Evolutionary conservation across 2,888 invertebrate genomes (phyloP).

Genomic region (Epinotia ramella): DNA sequence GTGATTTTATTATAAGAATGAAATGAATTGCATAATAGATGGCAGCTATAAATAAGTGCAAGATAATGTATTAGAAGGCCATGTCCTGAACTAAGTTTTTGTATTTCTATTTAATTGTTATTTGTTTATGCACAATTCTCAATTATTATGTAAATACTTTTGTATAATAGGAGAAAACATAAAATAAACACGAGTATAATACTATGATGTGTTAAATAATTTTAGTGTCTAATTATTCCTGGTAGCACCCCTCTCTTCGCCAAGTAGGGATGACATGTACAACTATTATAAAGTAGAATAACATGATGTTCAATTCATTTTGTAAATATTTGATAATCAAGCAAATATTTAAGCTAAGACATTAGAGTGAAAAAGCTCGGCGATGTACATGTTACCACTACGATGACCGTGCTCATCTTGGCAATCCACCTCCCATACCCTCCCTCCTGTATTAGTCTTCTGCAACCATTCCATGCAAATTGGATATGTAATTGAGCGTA

Average conservation of each 20-base stretch:
- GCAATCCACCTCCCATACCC: conserved; percentile 71
- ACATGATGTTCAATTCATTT: conserved; percentile 37
- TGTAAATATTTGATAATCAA: conserved; percentile 21
- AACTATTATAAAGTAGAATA: conserved; percentile 51
- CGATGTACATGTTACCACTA: conserved; percentile 79
- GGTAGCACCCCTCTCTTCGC: conserved; percentile 86
- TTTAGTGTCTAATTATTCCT: conserved; percentile 86
- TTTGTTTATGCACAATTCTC: conserved; percentile 86
- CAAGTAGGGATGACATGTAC: conserved; percentile 85
- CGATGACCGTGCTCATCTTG: conserved; percentile 69
- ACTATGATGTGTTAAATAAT: conserved; percentile 84
- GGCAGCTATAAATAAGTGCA: conserved; percentile 81
- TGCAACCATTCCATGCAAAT: conserved; percentile 1
- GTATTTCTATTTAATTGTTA: conserved; percentile 86
- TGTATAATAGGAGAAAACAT: conserved; percentile 85
- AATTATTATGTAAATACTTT: conserved; percentile 86
- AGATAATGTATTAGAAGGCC: conserved; percentile 80
- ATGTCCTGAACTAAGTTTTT: conserved; percentile 81
- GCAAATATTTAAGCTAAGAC: conserved; percentile 14
- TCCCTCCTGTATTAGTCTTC: conserved; percentile 53
- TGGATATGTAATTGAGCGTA: conserved; percentile 36
- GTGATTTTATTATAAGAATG: conserved; percentile 83
- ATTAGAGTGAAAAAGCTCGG: conserved; percentile 47
- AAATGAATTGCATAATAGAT: conserved; percentile 82
- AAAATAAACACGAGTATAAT: conserved; percentile 86